Evolutionary conservation across 92 coral and sea anemone species (phyloP).

Genomic region (Bergia sp.): DNA sequence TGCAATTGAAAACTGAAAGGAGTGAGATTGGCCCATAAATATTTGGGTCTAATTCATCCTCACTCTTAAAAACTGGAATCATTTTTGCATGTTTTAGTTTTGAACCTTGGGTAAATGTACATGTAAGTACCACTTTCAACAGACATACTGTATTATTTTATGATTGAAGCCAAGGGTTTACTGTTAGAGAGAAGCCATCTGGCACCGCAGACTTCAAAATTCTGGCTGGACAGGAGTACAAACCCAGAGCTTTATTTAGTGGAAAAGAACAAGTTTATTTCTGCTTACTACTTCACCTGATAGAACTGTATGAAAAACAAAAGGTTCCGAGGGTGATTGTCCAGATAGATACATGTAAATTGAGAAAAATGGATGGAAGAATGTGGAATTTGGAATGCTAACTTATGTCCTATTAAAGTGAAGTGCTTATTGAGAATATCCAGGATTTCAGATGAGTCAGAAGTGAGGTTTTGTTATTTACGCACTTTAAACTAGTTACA

Average conservation of each 20-base stretch:
- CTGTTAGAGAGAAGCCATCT: constrained; percentile 15
- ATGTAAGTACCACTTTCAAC: constrained; percentile 45
- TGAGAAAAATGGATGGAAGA: not conserved
- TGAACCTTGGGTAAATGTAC: not conserved
- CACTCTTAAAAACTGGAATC: constrained; percentile 47
- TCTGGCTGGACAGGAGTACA: constrained; percentile 47
- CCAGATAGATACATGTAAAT: not conserved
- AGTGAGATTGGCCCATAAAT: constrained; percentile 57
- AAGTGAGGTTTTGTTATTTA: too few relatives aligned
- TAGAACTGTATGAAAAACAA: constrained; percentile 32
- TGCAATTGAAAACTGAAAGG: constrained; percentile 45
- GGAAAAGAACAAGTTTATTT: constrained; percentile 30
- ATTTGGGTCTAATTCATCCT: constrained; percentile 37
- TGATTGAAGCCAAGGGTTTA: constrained; percentile 20
- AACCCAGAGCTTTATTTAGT: constrained; percentile 41
- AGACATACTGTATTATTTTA: constrained; percentile 40
- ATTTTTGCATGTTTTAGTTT: constrained; percentile 52
- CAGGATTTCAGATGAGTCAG: constrained; percentile 30
- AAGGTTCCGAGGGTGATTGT: not conserved
- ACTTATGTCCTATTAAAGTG: constrained; percentile 41
- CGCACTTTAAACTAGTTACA: not conserved
- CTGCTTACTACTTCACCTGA: constrained; percentile 30
- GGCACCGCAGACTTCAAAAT: constrained; percentile 31
- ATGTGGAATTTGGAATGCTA: constrained; percentile 44
- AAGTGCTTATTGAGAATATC: constrained; percentile 51